Evolutionary conservation across 2,888 invertebrate species (phyloP), one percentile per base, ranked within the genome.

Genomic region (Drosophila subsilvestris): DNA sequence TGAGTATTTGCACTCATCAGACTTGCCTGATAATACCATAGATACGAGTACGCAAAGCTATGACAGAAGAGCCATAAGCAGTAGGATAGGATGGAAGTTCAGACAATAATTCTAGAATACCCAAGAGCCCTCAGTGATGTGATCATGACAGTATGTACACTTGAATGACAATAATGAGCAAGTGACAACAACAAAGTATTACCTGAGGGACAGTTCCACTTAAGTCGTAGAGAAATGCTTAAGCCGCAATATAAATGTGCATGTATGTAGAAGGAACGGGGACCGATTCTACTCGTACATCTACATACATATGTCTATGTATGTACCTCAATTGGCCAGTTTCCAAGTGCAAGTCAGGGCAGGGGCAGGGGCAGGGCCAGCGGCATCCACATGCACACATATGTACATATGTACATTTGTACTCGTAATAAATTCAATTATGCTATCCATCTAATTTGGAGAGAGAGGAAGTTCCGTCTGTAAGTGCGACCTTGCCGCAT

Each of bases 291-390:
- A n/a, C 42, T 25, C 12, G 32, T 32, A 56, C 27, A 18, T 9
- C 27, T 18, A 18, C 17, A 14, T 20, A 14, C 42, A 12, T 8
- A 17, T 48, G n/a, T n/a, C n/a, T 22, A 29, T 25, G 25, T 25
- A 57, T 55, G 50, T 27, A 57, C 53, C 62, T 62, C 74, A 84
- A 78, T 79, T 84, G 74, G 62, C 59, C 59, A 48, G 70, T 78
- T 54, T 54, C 65, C 75, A 80, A 73, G 73, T 70, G 69, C 80
- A 66, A 86, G 75, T 75, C 66, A 55, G 58, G 44, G 32, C 43
- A 47, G 51, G 47, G 67, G 70, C 57, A 68, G 63, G 68, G 47
- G 54, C 44, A 32, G 57, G 61, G 62, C 43, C 55, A 63, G 47
- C 42, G 25, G 25, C 17, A 37, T 29, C 29, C 37, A 50, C 32